These are phyloP conservation scores for Syngnathus floridae DNA, from an alignment of 2,113 vertebrate genomes.

Conservation along the genomic window DNA sequence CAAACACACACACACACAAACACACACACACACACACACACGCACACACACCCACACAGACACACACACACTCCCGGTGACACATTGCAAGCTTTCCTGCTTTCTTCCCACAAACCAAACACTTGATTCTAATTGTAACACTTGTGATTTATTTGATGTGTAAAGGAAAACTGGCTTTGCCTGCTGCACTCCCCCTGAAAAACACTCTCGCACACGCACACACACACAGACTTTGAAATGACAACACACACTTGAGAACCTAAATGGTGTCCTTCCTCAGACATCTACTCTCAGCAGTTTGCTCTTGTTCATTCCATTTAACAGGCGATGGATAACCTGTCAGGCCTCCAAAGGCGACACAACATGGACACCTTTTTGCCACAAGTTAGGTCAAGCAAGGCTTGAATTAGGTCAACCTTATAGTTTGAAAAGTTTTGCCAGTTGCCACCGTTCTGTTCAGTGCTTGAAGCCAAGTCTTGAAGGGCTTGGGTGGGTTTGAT, in stretches of 20 bases:
- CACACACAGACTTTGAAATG: conserved; percentile 42
- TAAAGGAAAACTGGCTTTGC: conserved; percentile 51
- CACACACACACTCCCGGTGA: conserved; percentile 40
- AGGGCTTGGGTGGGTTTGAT: not conserved
- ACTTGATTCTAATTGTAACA: conserved; percentile 63
- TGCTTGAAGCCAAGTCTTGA: not conserved
- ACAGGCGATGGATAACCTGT: not conserved
- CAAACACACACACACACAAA: conserved; percentile 8
- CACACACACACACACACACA: conserved; percentile 57
- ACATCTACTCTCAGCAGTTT: conserved; percentile 30
- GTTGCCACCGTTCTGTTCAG: not conserved
- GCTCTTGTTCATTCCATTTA: not conserved
- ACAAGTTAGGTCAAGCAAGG: not conserved
- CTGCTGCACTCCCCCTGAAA: conserved; percentile 49
- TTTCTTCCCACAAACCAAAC: conserved; percentile 67
- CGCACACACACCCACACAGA: conserved; percentile 31
- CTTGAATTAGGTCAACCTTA: not conserved
- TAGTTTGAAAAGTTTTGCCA: no score
- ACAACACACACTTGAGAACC: conserved; percentile 41
- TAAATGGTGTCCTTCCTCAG: conserved; percentile 42
- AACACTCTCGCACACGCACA: conserved; percentile 24
- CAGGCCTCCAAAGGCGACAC: not conserved
- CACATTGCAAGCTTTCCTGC: conserved; percentile 60
- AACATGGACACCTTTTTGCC: not conserved
- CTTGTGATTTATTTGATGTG: conserved; percentile 58